Conservation (phyloP, 2,113 vertebrate species). For the Paramisgurnus dabryanus region DNA sequence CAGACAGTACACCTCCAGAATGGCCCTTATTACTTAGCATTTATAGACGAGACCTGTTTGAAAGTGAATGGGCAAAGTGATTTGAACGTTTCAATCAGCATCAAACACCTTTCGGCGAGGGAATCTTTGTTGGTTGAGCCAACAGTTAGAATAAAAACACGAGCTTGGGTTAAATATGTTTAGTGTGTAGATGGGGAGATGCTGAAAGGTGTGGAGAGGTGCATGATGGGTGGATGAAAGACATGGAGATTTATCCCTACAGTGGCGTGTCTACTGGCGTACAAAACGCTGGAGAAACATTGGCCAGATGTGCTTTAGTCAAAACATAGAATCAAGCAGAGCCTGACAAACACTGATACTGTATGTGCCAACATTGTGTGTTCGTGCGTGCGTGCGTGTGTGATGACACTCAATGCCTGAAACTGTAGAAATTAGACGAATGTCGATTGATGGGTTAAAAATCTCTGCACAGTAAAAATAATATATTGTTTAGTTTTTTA, state of each 20-base stretch:
- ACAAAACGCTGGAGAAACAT: not conserved
- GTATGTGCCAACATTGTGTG: not conserved
- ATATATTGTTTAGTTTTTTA: no score
- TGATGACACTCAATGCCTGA: no score
- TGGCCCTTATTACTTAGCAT: constrained; percentile 22
- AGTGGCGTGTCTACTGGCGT: not conserved
- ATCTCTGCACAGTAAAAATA: no score
- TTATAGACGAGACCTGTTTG: not conserved
- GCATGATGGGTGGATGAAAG: constrained; percentile 5
- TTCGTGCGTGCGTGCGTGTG: no score
- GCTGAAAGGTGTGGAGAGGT: not conserved
- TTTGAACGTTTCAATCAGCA: not conserved
- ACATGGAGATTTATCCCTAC: not conserved
- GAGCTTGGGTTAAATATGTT: not conserved
- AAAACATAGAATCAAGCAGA: not conserved
- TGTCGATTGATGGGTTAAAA: no score
- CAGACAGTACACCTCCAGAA: constrained; percentile 24
- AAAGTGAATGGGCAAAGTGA: not conserved
- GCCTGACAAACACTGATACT: not conserved
- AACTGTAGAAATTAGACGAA: no score
- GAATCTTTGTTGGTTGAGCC: not conserved
- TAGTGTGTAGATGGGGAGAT: not conserved
- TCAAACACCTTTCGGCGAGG: not conserved
- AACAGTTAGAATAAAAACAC: not conserved
- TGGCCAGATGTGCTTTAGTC: not conserved